These are phyloP conservation scores for Hecatera dysodea DNA, from an alignment of 2,888 invertebrate genomes.

Conservation along the genomic window DNA sequence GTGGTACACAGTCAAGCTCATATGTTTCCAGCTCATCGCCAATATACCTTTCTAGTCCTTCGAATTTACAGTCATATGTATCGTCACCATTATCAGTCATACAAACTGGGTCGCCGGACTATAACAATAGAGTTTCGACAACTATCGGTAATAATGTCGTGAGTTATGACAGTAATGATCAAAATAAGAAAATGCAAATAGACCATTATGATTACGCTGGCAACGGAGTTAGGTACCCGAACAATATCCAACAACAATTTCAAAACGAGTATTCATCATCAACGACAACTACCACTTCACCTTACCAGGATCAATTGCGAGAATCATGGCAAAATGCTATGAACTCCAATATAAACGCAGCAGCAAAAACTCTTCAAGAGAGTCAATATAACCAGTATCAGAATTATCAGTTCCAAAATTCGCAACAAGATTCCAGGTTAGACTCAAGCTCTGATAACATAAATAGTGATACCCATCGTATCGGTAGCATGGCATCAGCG, in stretches of 20 bases:
- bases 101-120: conserved; percentile 82
- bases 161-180: conserved; percentile 77
- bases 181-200: conserved; percentile 82
- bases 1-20: conserved; percentile 80
- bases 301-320: conserved; percentile 77
- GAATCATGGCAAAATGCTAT: conserved; percentile 81
- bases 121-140: conserved; percentile 77
- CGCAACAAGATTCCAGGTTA: conserved; percentile 75
- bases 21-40: conserved; percentile 86
- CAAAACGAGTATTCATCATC: conserved; percentile 82
- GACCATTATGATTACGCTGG: conserved; percentile 87
- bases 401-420: conserved; percentile 75
- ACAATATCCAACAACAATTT: conserved; percentile 79
- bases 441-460: conserved; percentile 72
- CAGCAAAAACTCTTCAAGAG: conserved; percentile 82
- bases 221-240: conserved; percentile 83
- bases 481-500: conserved; percentile 80
- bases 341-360: conserved; percentile 73
- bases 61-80: conserved; percentile 82
- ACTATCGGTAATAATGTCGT: conserved; percentile 76
- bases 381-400: conserved; percentile 77
- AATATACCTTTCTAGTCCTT: conserved; percentile 83
- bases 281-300: conserved; percentile 78
- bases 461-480: conserved; percentile 82
- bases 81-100: conserved; percentile 84